Base-by-base conservation (phyloP, 2,797 vertebrate species). In the Trachops cirrhosus region DNA sequence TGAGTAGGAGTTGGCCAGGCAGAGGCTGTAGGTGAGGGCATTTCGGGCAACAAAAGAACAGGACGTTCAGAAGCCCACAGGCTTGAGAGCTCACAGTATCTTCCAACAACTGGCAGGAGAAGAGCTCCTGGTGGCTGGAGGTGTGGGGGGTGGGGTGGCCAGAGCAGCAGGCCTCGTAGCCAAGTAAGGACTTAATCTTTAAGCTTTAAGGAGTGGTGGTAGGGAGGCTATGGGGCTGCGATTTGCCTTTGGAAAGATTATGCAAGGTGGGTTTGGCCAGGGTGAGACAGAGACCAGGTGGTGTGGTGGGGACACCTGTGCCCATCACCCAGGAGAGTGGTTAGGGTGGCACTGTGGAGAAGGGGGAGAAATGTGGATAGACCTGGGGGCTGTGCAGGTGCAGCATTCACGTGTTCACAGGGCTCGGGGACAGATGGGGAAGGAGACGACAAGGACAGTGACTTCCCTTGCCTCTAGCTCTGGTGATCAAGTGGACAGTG, bases 61-160 rank as follows among this genome's bases (percentile, higher is more conserved):
- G 77, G 12, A 48, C 0, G 1, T 74, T 46, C 70, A 78, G 89
- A 67, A 50, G 46, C 79, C n/a, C 39, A 8, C 0, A 24, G 54
- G 16, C 52, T 78, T 29, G 32, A 48, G 44, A 39, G 37, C 24
- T 84, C 21, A n/a, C 0, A 5, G 39, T 6, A n/a, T 5, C 54
- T 71, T 29, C 24, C 12, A 37, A 2, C 21, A 46, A 48, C 3
- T 57, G 62, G 77, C 32, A 62, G 62, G 18, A 24, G 21, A 71
- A 77, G n/a, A 9, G 12, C 50, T 64, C 24, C 62, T 54, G 46
- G 18, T 1, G 29, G n/a, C 39, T 26, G 73, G 10, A 71, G 68
- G 57, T 24, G 12, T 6, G 14, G 21, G 21, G 9, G 32, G 1
- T 10, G 12, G n/a, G 24, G 5, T 0, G 3, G 24, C 8, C 10